phyloP scores from a whole-genome alignment of 30 jellyfish, hydroid and myxozoan genomes.

The Turritopsis dohrnii region DNA sequence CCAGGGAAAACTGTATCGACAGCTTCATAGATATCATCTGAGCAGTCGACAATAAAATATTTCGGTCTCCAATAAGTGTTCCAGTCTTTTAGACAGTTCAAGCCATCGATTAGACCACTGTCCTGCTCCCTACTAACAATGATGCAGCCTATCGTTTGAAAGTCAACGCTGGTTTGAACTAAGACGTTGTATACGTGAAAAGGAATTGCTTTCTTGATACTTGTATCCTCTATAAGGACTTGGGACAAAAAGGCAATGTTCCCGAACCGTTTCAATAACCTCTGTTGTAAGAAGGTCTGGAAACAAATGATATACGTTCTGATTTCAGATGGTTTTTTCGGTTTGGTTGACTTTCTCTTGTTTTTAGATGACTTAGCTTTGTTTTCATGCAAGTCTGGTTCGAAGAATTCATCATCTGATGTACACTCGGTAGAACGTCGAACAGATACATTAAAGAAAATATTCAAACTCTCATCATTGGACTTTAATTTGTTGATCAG shows the following conservation, averaged over 20 bases:
- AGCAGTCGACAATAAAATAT: constrained; percentile 4
- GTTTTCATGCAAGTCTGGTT: not conserved
- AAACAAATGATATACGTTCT: constrained; percentile 4
- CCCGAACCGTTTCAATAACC: constrained; percentile 20
- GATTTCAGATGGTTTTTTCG: not conserved
- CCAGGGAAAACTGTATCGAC: constrained; percentile 5
- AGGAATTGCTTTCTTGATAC: not conserved
- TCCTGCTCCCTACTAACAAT: not conserved
- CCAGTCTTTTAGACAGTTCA: constrained; percentile 3
- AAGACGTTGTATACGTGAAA: constrained; percentile 5
- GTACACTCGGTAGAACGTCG: not conserved
- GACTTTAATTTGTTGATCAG: not conserved
- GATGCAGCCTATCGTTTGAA: constrained; percentile 9
- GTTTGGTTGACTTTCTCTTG: not conserved
- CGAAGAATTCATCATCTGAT: constrained; percentile 17
- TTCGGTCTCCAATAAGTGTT: constrained; percentile 21
- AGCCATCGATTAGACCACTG: not conserved
- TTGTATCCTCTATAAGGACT: not conserved
- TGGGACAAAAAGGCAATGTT: not conserved
- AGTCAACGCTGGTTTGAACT: constrained; percentile 28
- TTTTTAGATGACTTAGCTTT: not conserved
- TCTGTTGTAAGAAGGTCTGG: constrained; percentile 11
- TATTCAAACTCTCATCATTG: not conserved
- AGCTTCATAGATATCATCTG: constrained; percentile 8
- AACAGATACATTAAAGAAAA: not conserved